Evolutionary conservation across 2,888 invertebrate species (phyloP).

Genomic region (Xylota sylvarum): DNA sequence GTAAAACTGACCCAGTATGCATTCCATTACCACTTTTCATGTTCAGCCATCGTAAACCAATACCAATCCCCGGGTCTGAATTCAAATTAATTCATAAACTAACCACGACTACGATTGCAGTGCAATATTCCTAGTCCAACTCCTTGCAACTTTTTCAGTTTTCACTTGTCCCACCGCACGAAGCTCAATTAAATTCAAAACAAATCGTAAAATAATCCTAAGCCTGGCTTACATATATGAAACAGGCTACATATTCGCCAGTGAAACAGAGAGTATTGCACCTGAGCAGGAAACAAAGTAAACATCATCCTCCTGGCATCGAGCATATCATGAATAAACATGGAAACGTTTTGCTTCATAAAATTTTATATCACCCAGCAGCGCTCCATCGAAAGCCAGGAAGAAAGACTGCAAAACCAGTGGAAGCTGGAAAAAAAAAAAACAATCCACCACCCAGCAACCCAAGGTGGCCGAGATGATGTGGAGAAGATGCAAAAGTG

Average conservation of each 20-base stretch:
- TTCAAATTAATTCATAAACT: constrained; percentile 68
- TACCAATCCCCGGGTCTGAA: constrained; percentile 21
- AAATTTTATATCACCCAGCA: constrained; percentile 72
- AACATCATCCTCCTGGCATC: constrained; percentile 56
- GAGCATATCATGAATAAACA: constrained; percentile 74
- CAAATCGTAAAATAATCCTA: constrained; percentile 63
- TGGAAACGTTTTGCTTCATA: constrained; percentile 70
- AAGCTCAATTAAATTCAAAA: constrained; percentile 64
- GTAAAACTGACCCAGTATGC: neutral
- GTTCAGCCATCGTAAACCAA: constrained; percentile 1
- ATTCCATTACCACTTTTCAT: neutral
- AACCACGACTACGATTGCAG: constrained; percentile 24
- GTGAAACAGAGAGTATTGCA: constrained; percentile 53
- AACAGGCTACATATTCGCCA: constrained; percentile 27
- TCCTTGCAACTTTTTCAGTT: constrained; percentile 11
- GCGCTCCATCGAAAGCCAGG: constrained; percentile 40
- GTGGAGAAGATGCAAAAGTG: constrained; percentile 65
- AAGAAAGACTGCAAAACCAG: neutral
- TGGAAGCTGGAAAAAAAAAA: neutral
- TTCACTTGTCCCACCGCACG: constrained; percentile 29
- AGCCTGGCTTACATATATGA: constrained; percentile 25
- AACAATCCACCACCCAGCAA: constrained; percentile 17
- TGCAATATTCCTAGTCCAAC: constrained; percentile 20
- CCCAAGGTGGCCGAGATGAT: constrained; percentile 44
- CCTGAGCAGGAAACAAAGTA: constrained; percentile 60